Base-by-base conservation (phyloP, 2,888 invertebrate species). In the Aradus depressus region DNA sequence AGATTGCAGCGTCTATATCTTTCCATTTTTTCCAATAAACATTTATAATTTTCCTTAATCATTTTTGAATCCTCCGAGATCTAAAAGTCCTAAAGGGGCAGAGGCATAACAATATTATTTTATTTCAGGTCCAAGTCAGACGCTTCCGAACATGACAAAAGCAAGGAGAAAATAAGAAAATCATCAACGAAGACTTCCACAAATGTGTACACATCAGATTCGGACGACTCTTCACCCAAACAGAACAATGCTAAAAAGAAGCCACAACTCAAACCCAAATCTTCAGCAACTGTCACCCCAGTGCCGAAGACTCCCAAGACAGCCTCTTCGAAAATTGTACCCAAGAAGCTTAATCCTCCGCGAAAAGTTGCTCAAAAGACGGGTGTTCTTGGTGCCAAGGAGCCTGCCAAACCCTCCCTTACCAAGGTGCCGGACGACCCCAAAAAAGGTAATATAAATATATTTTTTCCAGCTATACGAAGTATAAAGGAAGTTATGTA, bases 241-340 rank as follows among this genome's bases (percentile, higher is more conserved):
- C 60, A 66, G 10, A 64, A 50, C 49, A n/a, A n/a, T n/a, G 14
- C 60, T 34, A 66, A 75, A 68, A 65, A 75, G 66, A 72, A 75
- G 70, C 64, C 71, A 60, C 70, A 70, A 4, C 67, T 72, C 0
- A 82, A 81, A 67, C 75, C 79, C 0, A 81, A 81, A 69, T 72
- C 74, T 10, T 75, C 76, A 5, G 76, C 76, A 2, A 74, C 76
- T 0, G 75, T 78, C 5, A 74, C 77, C 14, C 77, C 76, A 18
- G 66, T 68, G 21, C 60, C 67, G 3, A 80, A 76, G 67, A 61
- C 64, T 18, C 70, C 71, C 5, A 76, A 74, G 66, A 65, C 71
- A 1, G 60, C 67, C 28, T 62, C 66, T 25, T 48, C 56, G 16
- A 64, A 67, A 31, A 66, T 66, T 55, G 64, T 62, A 60, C 51